Conservation (phyloP, 2,113 vertebrate species). For the Alectura lathami region DNA sequence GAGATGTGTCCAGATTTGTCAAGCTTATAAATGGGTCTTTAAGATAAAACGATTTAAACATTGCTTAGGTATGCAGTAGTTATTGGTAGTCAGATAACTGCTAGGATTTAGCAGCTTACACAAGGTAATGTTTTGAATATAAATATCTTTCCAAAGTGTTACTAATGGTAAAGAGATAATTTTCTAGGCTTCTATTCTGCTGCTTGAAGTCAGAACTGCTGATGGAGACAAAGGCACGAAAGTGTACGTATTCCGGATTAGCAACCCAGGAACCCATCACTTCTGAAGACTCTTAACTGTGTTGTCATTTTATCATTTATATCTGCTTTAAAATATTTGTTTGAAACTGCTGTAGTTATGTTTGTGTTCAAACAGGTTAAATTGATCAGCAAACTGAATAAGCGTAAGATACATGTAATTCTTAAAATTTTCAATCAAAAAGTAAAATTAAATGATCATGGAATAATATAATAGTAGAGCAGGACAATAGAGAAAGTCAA, state of each 20-base stretch:
- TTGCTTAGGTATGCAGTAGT: conserved; percentile 72
- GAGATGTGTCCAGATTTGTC: conserved; percentile 72
- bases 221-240: conserved; percentile 99
- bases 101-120: conserved; percentile 80
- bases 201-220: conserved; percentile 99
- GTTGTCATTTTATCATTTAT: conserved; percentile 89
- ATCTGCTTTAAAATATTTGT: conserved; percentile 88
- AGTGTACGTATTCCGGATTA: conserved; percentile 99
- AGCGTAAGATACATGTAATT: conserved; percentile 85
- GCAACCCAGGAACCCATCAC: conserved; percentile 99
- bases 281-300: conserved; percentile 96
- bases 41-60: conserved; percentile 66
- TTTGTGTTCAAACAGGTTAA: conserved; percentile 89
- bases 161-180: conserved; percentile 99
- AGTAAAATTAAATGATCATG: conserved; percentile 79
- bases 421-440: conserved; percentile 78
- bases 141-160: conserved; percentile 99
- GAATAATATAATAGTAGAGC: conserved; percentile 79
- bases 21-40: conserved; percentile 66
- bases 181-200: conserved; percentile 99
- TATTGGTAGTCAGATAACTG: conserved; percentile 74
- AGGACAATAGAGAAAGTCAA: conserved; percentile 74
- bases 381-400: conserved; percentile 87
- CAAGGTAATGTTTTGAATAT: conserved; percentile 88
- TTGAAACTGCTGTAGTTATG: conserved; percentile 85